These are phyloP conservation scores for Thunnus albacares DNA, from an alignment of 2,797 vertebrate species.

Conservation along the genomic window DNA sequence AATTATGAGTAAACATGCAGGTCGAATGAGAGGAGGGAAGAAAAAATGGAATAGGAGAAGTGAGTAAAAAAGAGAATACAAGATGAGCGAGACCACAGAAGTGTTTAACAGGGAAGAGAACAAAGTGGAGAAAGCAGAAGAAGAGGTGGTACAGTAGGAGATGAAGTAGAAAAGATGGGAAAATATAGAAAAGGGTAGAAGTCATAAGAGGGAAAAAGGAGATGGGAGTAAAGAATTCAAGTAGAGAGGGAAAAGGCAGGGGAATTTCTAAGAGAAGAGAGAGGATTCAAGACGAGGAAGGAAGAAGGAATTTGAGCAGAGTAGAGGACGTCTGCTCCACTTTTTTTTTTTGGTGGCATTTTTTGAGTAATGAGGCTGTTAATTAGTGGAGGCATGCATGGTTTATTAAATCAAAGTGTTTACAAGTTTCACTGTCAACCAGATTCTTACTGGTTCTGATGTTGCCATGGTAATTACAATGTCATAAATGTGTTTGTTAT, in stretches of 20 bases:
- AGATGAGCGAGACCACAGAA: slow-evolving; percentile 8
- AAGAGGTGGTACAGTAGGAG: slow-evolving; percentile 11
- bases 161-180: slow-evolving; percentile 32
- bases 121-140: not conserved
- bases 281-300: slow-evolving; percentile 28
- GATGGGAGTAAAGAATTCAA: slow-evolving; percentile 33
- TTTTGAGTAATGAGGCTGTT: slow-evolving; percentile 86
- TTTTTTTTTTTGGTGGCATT: slow-evolving; percentile 57
- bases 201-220: slow-evolving; percentile 35
- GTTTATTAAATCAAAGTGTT: slow-evolving; percentile 88
- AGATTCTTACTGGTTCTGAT: slow-evolving; percentile 73
- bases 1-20: slow-evolving; percentile 28
- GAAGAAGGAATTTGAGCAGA: slow-evolving; percentile 46
- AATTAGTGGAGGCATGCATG: slow-evolving; percentile 83
- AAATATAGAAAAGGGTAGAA: slow-evolving; percentile 10
- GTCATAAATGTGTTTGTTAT: slow-evolving; percentile 46
- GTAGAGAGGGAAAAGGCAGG: slow-evolving; percentile 12
- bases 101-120: not conserved
- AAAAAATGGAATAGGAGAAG: slow-evolving; percentile 10
- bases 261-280: slow-evolving; percentile 36
- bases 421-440: slow-evolving; percentile 83
- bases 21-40: slow-evolving; percentile 4
- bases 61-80: slow-evolving; percentile 10
- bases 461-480: slow-evolving; percentile 71
- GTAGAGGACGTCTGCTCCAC: slow-evolving; percentile 57